phyloP scores from a whole-genome alignment of 1,140 invertebrate genomes.

The Drosophila willistoni region DNA sequence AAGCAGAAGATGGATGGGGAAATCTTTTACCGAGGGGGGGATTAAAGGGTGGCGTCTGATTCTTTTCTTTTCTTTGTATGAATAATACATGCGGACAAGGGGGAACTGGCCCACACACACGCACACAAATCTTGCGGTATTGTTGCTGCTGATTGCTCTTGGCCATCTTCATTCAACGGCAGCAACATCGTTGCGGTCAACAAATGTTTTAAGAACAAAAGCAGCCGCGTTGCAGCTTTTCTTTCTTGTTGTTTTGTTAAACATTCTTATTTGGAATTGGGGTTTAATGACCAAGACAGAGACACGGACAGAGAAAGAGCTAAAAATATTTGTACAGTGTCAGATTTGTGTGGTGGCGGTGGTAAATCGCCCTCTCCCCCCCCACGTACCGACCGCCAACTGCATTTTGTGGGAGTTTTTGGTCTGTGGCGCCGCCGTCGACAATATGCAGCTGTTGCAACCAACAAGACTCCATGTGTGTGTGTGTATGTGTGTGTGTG shows the following conservation, averaged over 20 bases:
- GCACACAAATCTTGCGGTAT: slow-evolving; percentile 48
- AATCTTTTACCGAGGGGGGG: not conserved
- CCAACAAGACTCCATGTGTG: not conserved
- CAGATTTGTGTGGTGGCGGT: slow-evolving; percentile 29
- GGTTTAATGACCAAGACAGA: slow-evolving; percentile 67
- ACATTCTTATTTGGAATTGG: slow-evolving; percentile 45
- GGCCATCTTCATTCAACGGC: slow-evolving; percentile 45
- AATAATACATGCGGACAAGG: slow-evolving; percentile 39
- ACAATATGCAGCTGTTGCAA: slow-evolving; percentile 48
- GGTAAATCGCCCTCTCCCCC: not conserved
- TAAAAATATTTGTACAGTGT: slow-evolving; percentile 69
- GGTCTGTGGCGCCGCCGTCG: slow-evolving; percentile 40
- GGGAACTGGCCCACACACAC: slow-evolving; percentile 35
- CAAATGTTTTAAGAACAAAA: slow-evolving; percentile 73
- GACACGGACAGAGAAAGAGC: slow-evolving; percentile 44
- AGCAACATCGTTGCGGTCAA: slow-evolving; percentile 60
- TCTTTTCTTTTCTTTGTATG: slow-evolving; percentile 42
- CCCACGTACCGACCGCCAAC: not conserved
- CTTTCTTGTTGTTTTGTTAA: slow-evolving; percentile 10
- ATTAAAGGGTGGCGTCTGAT: slow-evolving; percentile 48
- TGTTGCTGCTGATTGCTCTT: slow-evolving; percentile 25
- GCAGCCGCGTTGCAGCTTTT: slow-evolving; percentile 43
- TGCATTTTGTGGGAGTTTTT: slow-evolving; percentile 8
- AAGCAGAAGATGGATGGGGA: slow-evolving; percentile 24
- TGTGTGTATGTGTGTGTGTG: not conserved